These are phyloP conservation scores for Eptesicus fuscus DNA, from an alignment of 2,113 vertebrate genomes.

Conservation along the genomic window DNA sequence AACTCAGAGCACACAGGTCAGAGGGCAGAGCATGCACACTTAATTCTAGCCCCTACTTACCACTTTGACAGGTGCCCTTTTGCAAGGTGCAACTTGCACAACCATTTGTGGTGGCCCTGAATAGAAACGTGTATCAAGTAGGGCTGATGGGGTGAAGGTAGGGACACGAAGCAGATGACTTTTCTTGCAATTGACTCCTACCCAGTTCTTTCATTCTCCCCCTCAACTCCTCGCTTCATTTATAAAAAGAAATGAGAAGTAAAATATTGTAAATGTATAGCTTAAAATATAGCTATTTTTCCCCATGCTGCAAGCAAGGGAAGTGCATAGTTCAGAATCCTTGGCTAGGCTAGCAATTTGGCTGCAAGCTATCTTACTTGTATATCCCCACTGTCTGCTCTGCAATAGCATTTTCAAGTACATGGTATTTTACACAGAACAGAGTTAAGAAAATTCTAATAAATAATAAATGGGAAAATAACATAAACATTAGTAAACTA, in stretches of 20 bases:
- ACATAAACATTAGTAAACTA: not conserved
- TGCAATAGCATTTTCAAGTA: not conserved
- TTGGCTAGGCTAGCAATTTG: not conserved
- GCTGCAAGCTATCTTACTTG: not conserved
- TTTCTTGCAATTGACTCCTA: not conserved
- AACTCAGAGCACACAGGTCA: not conserved
- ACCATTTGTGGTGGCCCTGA: not conserved
- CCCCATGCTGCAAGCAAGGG: not conserved
- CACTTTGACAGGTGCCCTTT: not conserved
- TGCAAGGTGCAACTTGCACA: not conserved
- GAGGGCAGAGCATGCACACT: not conserved
- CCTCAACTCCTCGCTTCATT: not conserved
- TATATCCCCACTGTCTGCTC: not conserved
- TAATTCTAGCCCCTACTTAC: not conserved
- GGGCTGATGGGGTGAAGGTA: too few relatives aligned
- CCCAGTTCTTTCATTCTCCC: too few relatives aligned
- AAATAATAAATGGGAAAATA: not conserved
- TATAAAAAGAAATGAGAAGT: not conserved
- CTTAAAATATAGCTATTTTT: not conserved
- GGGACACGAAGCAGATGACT: not conserved
- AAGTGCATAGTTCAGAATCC: not conserved
- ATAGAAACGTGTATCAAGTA: not conserved
- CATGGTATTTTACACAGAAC: not conserved
- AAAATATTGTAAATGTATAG: not conserved
- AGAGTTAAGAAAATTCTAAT: not conserved